Percentiles rank a stretch among this genome's conserved stretches.
phyloP scores from a whole-genome alignment of 2,113 vertebrate species.

The Gnathonemus longibarbis region DNA sequence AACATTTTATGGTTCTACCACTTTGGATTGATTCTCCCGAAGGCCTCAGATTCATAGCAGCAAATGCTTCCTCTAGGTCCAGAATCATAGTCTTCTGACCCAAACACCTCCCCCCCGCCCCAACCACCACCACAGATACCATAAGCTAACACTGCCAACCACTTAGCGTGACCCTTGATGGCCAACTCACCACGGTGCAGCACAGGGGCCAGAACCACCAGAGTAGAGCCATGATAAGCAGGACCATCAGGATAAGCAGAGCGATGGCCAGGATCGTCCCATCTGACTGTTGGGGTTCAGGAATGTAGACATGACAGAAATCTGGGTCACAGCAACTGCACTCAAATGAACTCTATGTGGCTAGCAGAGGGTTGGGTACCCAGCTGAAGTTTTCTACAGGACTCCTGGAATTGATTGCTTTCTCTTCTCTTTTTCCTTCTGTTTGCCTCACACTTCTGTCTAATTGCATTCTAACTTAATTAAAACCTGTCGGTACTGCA shows the following conservation, averaged over 20 bases:
- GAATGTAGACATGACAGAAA: neutral
- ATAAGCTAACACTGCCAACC: neutral
- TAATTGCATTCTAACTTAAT: neutral
- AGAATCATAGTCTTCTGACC: neutral
- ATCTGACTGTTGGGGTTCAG: conserved; percentile 65
- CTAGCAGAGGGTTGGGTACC: neutral
- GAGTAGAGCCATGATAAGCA: conserved; percentile 75
- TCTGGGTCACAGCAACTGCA: neutral
- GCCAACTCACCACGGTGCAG: conserved; percentile 85
- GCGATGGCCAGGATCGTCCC: conserved; percentile 87
- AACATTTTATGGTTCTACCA: neutral
- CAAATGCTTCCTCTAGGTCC: neutral
- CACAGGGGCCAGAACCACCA: conserved; percentile 99
- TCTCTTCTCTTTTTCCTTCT: neutral
- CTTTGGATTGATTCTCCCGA: neutral
- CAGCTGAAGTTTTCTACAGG: neutral
- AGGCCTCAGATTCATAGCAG: neutral
- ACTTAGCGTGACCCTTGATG: neutral
- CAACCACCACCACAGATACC: neutral
- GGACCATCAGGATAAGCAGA: conserved; percentile 81
- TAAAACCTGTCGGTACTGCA: neutral
- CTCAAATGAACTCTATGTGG: neutral
- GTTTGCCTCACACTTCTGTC: neutral
- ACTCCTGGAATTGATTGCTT: neutral
- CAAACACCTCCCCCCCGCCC: neutral